A percentile compares a stretch with the other conserved stretches of the same genome.
phyloP scores from a whole-genome alignment of 2,113 vertebrate species.

The Manacus vitellinus region DNA sequence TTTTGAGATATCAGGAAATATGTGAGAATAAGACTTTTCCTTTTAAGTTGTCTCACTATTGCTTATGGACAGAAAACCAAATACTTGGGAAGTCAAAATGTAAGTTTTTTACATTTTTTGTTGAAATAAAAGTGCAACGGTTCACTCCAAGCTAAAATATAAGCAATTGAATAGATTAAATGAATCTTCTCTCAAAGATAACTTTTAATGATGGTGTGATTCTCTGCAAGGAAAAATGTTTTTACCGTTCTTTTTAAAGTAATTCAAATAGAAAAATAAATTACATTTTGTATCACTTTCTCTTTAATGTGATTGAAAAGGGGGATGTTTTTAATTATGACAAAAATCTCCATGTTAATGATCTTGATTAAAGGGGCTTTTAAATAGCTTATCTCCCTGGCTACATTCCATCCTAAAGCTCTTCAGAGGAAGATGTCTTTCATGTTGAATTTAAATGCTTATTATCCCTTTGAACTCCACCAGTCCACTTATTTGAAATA shows the following conservation, averaged over 20 bases:
- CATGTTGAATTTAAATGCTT: constrained; percentile 51
- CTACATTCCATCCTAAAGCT: not conserved
- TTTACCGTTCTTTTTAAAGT: not conserved
- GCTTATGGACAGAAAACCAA: not conserved
- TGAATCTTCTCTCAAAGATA: not conserved
- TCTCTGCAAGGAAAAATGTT: not conserved
- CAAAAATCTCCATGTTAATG: constrained; percentile 41
- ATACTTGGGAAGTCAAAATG: not conserved
- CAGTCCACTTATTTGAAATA: constrained; percentile 22
- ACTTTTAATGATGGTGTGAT: not conserved
- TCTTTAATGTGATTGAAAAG: not conserved
- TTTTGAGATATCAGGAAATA: not conserved
- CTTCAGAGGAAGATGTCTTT: constrained; percentile 32
- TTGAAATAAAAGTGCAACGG: not conserved
- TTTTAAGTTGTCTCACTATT: not conserved
- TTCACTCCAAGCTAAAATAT: not conserved
- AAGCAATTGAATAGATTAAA: not conserved
- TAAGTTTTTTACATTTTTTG: not conserved
- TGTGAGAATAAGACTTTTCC: not conserved
- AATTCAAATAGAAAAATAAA: not conserved
- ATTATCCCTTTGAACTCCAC: constrained; percentile 53
- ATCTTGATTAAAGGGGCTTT: constrained; percentile 49
- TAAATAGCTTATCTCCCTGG: constrained; percentile 29
- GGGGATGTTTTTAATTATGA: constrained; percentile 34
- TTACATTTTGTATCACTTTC: not conserved